These are phyloP conservation scores for Pteria penguin DNA, from an alignment of 2,888 invertebrate species.

Conservation along the genomic window DNA sequence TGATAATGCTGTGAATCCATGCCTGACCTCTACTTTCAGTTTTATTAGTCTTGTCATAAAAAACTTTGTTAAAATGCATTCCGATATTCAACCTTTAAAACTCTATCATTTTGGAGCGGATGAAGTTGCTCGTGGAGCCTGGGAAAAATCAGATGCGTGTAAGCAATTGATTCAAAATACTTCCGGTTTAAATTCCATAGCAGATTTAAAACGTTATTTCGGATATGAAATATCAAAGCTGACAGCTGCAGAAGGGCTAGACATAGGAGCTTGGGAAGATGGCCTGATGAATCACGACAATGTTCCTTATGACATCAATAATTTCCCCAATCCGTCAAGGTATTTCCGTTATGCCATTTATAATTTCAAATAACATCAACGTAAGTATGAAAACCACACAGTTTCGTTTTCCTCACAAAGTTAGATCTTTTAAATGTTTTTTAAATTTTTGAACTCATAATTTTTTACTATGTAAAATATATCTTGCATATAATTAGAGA, in stretches of 20 bases:
- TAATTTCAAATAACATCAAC: too few species aligned
- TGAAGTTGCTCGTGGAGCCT: conserved; percentile 66
- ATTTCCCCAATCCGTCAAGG: not conserved
- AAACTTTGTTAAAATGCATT: conserved; percentile 59
- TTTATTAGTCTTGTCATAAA: conserved; percentile 66
- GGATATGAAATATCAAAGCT: conserved; percentile 14
- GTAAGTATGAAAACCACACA: too few species aligned
- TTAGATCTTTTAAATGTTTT: too few species aligned
- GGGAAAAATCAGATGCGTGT: conserved; percentile 62
- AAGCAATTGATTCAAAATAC: conserved; percentile 34
- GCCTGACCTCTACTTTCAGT: conserved; percentile 68
- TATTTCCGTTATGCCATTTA: too few species aligned
- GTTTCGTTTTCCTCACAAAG: too few species aligned
- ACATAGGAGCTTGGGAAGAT: conserved; percentile 71
- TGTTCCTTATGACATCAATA: not conserved
- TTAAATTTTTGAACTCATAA: too few species aligned
- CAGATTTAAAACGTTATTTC: conserved; percentile 44
- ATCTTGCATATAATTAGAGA: too few species aligned
- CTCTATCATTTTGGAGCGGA: conserved; percentile 73
- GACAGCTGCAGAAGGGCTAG: conserved; percentile 45
- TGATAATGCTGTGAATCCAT: conserved; percentile 75
- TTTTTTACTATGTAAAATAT: too few species aligned
- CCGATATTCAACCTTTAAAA: conserved; percentile 61
- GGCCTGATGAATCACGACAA: conserved; percentile 49
- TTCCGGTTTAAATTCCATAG: not conserved